Conservation (phyloP, 2,113 vertebrate species). For the Acrocephalus arundinaceus region DNA sequence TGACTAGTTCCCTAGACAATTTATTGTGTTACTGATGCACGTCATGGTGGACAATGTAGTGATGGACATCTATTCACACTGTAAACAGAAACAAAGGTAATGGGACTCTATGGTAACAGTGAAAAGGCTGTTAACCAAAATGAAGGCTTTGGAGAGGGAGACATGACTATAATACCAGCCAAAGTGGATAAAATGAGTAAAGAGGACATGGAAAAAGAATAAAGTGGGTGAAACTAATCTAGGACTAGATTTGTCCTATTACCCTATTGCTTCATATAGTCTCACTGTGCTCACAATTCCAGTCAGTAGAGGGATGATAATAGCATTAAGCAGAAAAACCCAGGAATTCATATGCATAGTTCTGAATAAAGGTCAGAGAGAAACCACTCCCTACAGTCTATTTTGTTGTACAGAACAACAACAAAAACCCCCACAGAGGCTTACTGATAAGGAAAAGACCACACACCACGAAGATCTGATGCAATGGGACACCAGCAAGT, state of each 20-base stretch:
- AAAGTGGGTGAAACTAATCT: neutral
- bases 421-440: neutral
- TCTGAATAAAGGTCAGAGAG: neutral
- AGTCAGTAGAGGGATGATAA: neutral
- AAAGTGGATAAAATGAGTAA: neutral
- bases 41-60: neutral
- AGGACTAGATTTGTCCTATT: neutral
- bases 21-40: neutral
- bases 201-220: neutral
- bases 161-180: neutral
- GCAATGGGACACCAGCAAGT: neutral
- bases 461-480: neutral
- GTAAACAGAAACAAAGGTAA: slow-evolving; percentile 12
- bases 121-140: slow-evolving; percentile 22
- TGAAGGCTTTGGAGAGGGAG: neutral
- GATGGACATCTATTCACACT: slow-evolving; percentile 6
- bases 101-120: neutral
- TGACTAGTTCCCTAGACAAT: neutral
- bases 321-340: neutral
- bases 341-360: neutral
- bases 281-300: neutral
- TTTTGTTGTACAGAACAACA: neutral
- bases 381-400: neutral
- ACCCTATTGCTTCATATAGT: neutral
- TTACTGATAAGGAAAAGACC: neutral